phyloP scores from a whole-genome alignment of 2,113 vertebrate species.

The Vidua macroura region DNA sequence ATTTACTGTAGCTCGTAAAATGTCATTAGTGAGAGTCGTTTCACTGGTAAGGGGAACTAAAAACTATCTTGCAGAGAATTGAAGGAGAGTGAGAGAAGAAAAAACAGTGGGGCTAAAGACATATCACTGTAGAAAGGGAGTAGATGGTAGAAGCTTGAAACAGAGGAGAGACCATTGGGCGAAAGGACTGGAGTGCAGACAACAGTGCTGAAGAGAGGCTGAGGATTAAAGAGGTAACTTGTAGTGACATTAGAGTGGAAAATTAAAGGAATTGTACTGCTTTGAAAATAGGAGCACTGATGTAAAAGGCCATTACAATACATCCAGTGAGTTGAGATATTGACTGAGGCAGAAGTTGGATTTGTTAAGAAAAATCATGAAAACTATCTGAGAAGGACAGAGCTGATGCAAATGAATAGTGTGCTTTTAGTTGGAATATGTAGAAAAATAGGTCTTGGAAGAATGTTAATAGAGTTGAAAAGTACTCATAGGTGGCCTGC shows the following conservation, averaged over 20 bases:
- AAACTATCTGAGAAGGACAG: not conserved
- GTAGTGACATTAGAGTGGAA: not conserved
- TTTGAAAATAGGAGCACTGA: not conserved
- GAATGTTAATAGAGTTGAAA: not conserved
- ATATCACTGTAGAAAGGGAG: not conserved
- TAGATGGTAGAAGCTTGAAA: not conserved
- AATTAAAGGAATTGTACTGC: not conserved
- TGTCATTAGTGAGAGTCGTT: not conserved
- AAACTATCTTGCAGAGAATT: not conserved
- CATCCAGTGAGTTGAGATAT: not conserved
- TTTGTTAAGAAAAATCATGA: not conserved
- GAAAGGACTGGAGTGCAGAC: not conserved
- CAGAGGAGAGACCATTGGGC: not conserved
- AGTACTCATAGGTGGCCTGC: not conserved
- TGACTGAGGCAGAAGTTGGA: not conserved
- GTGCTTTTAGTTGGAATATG: not conserved
- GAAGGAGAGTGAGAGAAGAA: not conserved
- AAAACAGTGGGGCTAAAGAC: not conserved
- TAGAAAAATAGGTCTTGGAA: not conserved
- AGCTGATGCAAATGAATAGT: not conserved
- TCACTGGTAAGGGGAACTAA: not conserved
- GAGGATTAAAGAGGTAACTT: not conserved
- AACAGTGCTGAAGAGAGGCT: not conserved
- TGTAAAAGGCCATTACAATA: not conserved
- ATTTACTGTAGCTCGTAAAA: constrained; percentile 42